Conservation (phyloP, 2,797 vertebrate genomes). For the Syngnathus acus region DNA sequence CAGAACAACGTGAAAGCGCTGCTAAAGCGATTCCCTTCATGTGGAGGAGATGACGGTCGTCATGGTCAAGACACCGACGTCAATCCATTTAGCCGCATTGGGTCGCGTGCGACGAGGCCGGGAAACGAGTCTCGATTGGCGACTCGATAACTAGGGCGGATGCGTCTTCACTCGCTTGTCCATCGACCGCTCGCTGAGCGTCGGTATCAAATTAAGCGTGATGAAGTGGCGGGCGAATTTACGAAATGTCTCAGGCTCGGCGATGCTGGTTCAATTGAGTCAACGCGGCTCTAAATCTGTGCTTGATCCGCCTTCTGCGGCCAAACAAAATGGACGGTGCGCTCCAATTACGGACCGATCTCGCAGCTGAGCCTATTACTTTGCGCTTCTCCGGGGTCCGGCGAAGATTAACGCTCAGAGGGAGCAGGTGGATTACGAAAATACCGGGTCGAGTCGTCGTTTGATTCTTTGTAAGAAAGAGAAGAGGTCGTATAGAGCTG, state of each 20-base stretch:
- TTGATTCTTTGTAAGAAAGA: not conserved
- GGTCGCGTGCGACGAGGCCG: conserved; percentile 36
- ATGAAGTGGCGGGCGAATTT: not conserved
- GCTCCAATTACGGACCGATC: not conserved
- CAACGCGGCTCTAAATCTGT: not conserved
- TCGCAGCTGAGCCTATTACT: not conserved
- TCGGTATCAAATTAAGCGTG: conserved; percentile 43
- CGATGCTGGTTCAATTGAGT: too few species aligned
- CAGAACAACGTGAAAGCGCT: conserved; percentile 30
- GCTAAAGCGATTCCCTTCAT: conserved; percentile 24
- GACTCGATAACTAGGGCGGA: conserved; percentile 36
- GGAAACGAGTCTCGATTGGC: conserved; percentile 55
- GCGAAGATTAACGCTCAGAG: not conserved
- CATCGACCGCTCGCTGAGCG: conserved; percentile 38
- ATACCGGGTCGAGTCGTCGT: too few species aligned
- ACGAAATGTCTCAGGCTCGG: too few species aligned
- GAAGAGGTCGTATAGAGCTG: too few species aligned
- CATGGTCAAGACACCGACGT: conserved; percentile 15
- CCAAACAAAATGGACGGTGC: not conserved
- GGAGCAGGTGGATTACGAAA: not conserved
- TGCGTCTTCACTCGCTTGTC: conserved; percentile 42
- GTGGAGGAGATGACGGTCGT: conserved; percentile 12
- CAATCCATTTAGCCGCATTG: conserved; percentile 45
- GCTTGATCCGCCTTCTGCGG: not conserved
- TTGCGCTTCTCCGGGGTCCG: not conserved